These are phyloP conservation scores for Tachysurus vachellii DNA, from an alignment of 2,113 vertebrate genomes.

Conservation along the genomic window DNA sequence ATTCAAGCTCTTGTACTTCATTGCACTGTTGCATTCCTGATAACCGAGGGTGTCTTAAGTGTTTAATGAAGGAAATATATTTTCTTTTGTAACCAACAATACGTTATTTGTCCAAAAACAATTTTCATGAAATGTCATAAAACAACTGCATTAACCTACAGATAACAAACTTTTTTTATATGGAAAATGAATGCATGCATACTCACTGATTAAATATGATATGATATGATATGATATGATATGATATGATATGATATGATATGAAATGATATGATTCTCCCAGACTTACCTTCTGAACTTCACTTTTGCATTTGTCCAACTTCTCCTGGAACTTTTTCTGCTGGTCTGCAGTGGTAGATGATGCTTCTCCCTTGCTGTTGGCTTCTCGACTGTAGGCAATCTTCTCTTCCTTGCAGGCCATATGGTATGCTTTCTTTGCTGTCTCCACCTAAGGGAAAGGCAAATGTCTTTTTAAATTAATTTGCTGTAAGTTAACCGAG, in stretches of 20 bases:
- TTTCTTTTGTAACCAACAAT: not conserved
- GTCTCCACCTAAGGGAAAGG: conserved; percentile 79
- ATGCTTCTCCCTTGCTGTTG: conserved; percentile 83
- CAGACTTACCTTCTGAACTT: conserved; percentile 85
- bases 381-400: conserved; percentile 85
- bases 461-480: not conserved
- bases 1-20: not conserved
- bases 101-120: not conserved
- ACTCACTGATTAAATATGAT: not conserved
- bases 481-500: not conserved
- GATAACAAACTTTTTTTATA: not conserved
- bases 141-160: not conserved
- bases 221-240: not conserved
- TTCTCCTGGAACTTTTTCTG: conserved; percentile 96
- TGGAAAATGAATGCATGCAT: not conserved
- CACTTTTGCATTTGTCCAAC: conserved; percentile 93
- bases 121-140: not conserved
- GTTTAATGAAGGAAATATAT: not conserved
- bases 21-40: not conserved
- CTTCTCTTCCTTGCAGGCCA: conserved; percentile 96
- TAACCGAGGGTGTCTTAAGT: not conserved
- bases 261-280: not conserved
- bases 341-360: conserved; percentile 81
- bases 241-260: not conserved
- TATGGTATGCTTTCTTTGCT: conserved; percentile 90